Conservation (phyloP, 1,140 invertebrate genomes). For the Temnothorax curvispinosus region DNA sequence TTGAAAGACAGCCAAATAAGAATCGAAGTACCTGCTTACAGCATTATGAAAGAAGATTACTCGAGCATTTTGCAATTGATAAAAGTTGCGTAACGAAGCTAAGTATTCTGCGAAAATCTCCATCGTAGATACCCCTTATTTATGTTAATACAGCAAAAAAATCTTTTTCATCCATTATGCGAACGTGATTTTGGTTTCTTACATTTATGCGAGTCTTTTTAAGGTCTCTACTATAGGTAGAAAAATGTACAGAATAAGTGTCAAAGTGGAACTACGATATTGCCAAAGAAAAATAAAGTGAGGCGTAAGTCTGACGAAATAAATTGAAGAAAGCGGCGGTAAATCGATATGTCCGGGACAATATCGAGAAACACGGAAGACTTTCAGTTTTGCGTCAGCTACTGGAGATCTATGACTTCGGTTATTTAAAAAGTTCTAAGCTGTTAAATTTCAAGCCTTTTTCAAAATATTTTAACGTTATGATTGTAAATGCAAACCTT, state of each 20-base stretch:
- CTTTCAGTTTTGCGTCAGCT: not conserved
- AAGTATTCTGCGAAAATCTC: not conserved
- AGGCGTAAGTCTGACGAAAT: constrained; percentile 24
- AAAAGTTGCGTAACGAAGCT: constrained; percentile 19
- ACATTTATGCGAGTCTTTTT: not conserved
- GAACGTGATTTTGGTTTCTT: not conserved
- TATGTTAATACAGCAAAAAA: not conserved
- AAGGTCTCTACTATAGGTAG: not conserved
- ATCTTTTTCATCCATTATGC: not conserved
- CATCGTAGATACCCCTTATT: not conserved
- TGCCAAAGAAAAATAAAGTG: constrained; percentile 19
- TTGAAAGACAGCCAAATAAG: not conserved
- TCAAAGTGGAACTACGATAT: constrained; percentile 7
- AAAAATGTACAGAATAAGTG: not conserved
- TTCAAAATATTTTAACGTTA: not conserved
- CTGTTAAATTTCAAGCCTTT: not conserved
- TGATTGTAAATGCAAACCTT: not conserved
- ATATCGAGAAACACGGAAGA: constrained; percentile 5
- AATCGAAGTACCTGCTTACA: not conserved
- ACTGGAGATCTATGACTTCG: not conserved
- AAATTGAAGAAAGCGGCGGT: constrained; percentile 21
- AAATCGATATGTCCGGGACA: constrained; percentile 23
- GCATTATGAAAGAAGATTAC: not conserved
- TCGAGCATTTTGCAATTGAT: not conserved
- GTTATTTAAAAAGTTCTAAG: not conserved